phyloP scores from a whole-genome alignment of 53 echinoderm and acorn worm species.

The Hippasteria phrygiana region DNA sequence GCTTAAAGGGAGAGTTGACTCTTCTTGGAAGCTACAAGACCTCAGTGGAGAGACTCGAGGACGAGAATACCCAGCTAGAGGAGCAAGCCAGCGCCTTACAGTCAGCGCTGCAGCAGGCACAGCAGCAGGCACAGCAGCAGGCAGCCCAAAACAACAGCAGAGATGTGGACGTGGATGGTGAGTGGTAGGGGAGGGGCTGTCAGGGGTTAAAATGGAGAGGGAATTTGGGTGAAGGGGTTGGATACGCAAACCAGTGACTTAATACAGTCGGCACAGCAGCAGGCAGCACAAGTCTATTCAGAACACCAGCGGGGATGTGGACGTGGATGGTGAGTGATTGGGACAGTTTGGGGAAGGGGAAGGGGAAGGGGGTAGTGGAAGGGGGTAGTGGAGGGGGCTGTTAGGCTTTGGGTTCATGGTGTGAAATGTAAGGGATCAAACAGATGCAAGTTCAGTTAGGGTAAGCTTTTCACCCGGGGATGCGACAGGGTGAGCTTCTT shows the following conservation, averaged over 20 bases:
- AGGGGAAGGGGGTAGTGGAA: background rate
- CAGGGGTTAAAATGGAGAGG: background rate
- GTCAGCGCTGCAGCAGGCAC: constrained; percentile 59
- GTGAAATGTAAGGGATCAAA: no score
- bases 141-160: constrained; percentile 9
- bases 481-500: no score
- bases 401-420: no score
- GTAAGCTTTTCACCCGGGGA: no score
- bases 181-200: constrained; percentile 9
- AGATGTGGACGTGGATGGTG: constrained; percentile 76
- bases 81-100: constrained; percentile 75
- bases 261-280: constrained; percentile 63
- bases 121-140: constrained; percentile 44
- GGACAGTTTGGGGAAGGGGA: background rate
- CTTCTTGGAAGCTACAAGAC: constrained; percentile 75
- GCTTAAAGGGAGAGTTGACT: constrained; percentile 70
- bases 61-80: constrained; percentile 74
- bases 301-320: constrained; percentile 26
- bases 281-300: constrained; percentile 41
- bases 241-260: constrained; percentile 54
- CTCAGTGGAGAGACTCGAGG: constrained; percentile 71
- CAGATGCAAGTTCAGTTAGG: no score
- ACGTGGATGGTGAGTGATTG: constrained; percentile 71
- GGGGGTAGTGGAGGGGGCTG: no score
- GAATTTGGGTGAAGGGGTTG: background rate